Base-by-base conservation (phyloP, 2,113 vertebrate genomes). In the Hystrix brachyura region DNA sequence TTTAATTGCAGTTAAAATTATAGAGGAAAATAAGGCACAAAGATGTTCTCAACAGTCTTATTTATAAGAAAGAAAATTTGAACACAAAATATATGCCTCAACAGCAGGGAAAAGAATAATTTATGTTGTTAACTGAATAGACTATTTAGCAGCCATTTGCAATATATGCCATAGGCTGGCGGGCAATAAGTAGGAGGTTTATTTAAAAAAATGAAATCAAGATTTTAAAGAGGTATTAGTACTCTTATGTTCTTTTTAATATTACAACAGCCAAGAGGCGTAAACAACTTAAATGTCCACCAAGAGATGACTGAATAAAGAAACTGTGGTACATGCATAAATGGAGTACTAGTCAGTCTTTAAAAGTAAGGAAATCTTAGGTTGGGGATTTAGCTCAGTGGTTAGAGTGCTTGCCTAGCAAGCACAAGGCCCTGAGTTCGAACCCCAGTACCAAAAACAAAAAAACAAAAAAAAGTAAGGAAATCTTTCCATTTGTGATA, bases 1-100 rank as follows among this genome's bases (percentile, higher is more conserved):
- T 81, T 94, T 85, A 96, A 96, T 82, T 46, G 43, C 27, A 65
- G 80, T 83, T 91, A 74, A 90, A 94, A 53, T 92, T 62, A 72
- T 3, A 87, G 62, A 86, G 32, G 96, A 74, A 94, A 83, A 69
- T 79, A 62, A 87, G 55, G 19, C 32, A 92, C 57, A 85, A 95
- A 94, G 69, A 94, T 93, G 79, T 97, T 94, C 59, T 90, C 1
- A 2, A 90, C 19, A 55, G 43, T 88, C 18, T 87, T 93, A 82
- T 88, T 90, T 92, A 94, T 91, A 80, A 92, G 59, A 93, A 81
- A 19, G 13, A 94, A 92, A 81, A 88, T 11, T 38, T 74, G 60
- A 90, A 95, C 88, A 95, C 29, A 90, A 80, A 46, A 43, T 65
- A 91, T 87, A 82, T 79, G 87, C 38, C 38, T 82, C 86, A 96